Evolutionary conservation across 2,888 invertebrate species (phyloP).

Genomic region (Dorcus parallelipipedus): DNA sequence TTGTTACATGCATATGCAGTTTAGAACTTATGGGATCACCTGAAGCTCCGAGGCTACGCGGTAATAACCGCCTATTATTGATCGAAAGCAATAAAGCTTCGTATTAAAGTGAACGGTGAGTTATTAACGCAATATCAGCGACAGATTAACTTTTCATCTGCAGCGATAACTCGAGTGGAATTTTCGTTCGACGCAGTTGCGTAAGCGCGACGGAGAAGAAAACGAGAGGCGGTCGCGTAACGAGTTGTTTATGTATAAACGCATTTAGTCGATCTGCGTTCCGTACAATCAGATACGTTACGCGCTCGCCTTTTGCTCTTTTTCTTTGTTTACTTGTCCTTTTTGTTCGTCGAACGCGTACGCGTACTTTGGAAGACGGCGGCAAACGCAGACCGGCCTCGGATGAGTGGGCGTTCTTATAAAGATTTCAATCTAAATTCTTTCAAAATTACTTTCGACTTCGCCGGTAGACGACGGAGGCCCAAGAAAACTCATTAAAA

Average conservation of each 20-base stretch:
- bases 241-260: constrained; percentile 10
- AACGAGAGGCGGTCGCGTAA: not conserved
- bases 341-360: not conserved
- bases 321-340: not conserved
- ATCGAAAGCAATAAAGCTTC: too few species aligned
- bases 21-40: too few species aligned
- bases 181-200: too few species aligned
- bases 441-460: constrained; percentile 36
- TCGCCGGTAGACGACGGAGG: constrained; percentile 22
- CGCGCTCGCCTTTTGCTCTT: not conserved
- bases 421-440: constrained; percentile 39
- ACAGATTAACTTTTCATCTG: too few species aligned
- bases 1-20: too few species aligned
- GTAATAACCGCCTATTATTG: too few species aligned
- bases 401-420: constrained; percentile 37
- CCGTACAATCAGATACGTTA: not conserved
- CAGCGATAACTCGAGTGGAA: too few species aligned
- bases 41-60: too few species aligned
- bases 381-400: constrained; percentile 21
- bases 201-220: too few species aligned
- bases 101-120: too few species aligned
- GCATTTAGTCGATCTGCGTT: not conserved
- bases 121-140: too few species aligned
- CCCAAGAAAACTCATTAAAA: constrained; percentile 31
- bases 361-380: not conserved